Evolutionary conservation across 2,113 vertebrate genomes (phyloP).

Genomic region (Raja brachyura): DNA sequence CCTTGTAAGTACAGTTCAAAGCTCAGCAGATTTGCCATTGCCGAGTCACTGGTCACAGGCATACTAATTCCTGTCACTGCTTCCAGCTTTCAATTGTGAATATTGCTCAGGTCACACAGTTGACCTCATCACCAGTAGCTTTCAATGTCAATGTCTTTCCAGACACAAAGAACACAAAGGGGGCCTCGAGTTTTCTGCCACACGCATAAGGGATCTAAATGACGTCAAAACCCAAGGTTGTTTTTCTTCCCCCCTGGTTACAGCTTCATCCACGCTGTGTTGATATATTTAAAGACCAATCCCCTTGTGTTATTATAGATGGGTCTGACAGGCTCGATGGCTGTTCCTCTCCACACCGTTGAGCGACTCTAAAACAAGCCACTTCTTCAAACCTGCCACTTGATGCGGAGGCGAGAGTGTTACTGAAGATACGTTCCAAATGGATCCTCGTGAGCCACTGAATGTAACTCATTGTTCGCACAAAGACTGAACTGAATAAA

Average conservation of each 20-base stretch:
- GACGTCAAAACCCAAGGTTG: not conserved
- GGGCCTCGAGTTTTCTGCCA: not conserved
- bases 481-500: not conserved
- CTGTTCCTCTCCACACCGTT: not conserved
- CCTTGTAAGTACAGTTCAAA: too few relatives aligned
- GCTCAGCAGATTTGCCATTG: too few relatives aligned
- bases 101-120: not conserved
- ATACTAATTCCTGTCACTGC: not conserved
- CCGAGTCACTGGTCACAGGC: not conserved
- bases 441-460: not conserved
- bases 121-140: not conserved
- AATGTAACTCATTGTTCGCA: not conserved
- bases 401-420: not conserved
- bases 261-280: not conserved
- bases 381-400: not conserved
- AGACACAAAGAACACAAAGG: not conserved
- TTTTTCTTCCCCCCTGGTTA: too few relatives aligned
- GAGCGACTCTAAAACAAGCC: too few relatives aligned
- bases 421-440: not conserved
- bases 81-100: not conserved
- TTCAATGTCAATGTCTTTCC: not conserved
- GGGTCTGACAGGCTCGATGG: not conserved
- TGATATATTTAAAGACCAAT: not conserved
- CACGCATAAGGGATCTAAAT: not conserved
- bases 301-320: not conserved